A percentile compares a stretch with the other conserved stretches of the same genome.
These are phyloP conservation scores for Holothuria leucospilota DNA, from an alignment of 53 echinoderm and acorn worm species.

Conservation along the genomic window DNA sequence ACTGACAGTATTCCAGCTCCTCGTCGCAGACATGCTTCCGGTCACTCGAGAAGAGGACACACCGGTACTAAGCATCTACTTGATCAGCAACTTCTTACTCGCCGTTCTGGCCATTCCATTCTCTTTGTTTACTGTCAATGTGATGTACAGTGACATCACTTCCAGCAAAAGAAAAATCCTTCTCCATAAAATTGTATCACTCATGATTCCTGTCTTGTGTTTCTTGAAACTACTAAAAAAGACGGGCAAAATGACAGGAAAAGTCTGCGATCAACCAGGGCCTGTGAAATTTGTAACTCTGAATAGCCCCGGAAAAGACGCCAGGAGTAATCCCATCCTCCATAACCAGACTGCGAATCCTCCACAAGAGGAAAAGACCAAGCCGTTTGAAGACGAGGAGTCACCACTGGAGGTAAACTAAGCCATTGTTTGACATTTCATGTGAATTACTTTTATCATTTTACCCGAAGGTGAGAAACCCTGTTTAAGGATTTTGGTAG, in stretches of 20 bases:
- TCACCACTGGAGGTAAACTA: no score
- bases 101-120: constrained; percentile 28
- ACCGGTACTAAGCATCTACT: not conserved
- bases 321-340: no score
- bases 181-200: not conserved
- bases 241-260: not conserved
- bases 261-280: not conserved
- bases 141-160: not conserved
- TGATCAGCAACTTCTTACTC: constrained; percentile 15
- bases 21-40: constrained; percentile 20
- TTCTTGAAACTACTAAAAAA: not conserved
- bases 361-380: no score
- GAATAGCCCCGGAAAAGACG: no score
- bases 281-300: no score
- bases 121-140: not conserved
- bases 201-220: not conserved
- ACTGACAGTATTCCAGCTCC: constrained; percentile 30
- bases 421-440: no score
- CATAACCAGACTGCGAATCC: no score
- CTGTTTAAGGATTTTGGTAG: no score
- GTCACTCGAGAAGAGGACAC: not conserved
- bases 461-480: no score
- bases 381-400: no score
- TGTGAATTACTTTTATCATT: no score
- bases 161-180: no score